Base-by-base conservation (phyloP, 1,140 invertebrate species). In the Phenacoccus solenopsis region DNA sequence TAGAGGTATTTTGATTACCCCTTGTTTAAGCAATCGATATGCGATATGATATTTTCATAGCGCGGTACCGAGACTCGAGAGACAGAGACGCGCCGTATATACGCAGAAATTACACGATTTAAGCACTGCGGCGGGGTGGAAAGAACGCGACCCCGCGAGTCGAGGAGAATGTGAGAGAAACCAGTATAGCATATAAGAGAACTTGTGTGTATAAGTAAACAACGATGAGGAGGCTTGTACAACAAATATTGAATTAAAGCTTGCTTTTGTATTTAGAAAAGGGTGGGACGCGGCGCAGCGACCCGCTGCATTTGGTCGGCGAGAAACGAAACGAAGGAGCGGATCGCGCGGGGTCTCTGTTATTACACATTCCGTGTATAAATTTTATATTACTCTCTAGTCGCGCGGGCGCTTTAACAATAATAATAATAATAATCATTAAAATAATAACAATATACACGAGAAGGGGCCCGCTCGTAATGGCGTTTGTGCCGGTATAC, bases 401-500 rank as follows among this genome's bases (percentile, higher is more conserved):
- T 49, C 38, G 38, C n/a, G n/a, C 32, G n/a, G 25, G 59, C 25
- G 59, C 59, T 10, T 22, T 64, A 64, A 64, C 21, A 64, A 64
- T 64, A 64, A 64, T 64, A 64, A 64, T 64, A 64, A 64, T 64
- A 64, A 64, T 64, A 64, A 64, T 64, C 59, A 64, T 64, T 64
- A 64, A 64, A 64, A 64, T 64, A 64, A 64, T 64, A 64, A 64
- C 59, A 64, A 64, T 64, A 64, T 64, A 64, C 20, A 27, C 25
- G 25, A 59, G 12, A 24, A 64, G 59, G 59, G 59, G 21, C 59
- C 10, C 20, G 59, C 25, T 25, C 59, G 21, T 64, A 64, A 64
- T 64, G 59, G 59, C 59, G 59, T 64, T 64, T 9, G 20, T n/a
- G n/a, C n/a, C n/a, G n/a, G n/a, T n/a, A n/a, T n/a, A n/a, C n/a